phyloP scores from a whole-genome alignment of 2,113 vertebrate species.

The Macrotus californicus region DNA sequence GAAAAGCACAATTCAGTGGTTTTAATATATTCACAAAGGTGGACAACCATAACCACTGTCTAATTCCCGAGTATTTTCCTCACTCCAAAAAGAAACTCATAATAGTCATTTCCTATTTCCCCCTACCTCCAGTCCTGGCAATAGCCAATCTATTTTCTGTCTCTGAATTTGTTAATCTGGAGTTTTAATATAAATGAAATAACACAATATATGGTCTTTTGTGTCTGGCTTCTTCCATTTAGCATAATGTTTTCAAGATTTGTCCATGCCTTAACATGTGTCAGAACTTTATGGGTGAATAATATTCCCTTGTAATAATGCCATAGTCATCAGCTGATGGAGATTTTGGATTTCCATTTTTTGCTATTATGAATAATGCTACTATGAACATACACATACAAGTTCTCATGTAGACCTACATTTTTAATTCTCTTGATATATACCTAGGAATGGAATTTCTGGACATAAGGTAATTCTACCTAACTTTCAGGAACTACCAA shows the following conservation, averaged over 20 bases:
- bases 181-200: background rate
- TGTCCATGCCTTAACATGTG: background rate
- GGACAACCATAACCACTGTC: background rate
- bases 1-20: background rate
- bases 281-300: background rate
- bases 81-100: background rate
- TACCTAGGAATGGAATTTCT: background rate
- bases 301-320: background rate
- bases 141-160: background rate
- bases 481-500: background rate
- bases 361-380: background rate
- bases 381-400: background rate
- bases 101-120: background rate
- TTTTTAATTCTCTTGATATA: background rate
- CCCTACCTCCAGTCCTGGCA: background rate
- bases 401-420: background rate
- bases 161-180: background rate
- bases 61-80: constrained; percentile 25
- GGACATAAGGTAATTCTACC: background rate
- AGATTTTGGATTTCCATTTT: background rate
- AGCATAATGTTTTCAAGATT: background rate
- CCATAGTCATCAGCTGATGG: background rate
- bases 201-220: background rate
- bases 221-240: constrained; percentile 8
- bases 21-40: background rate